Evolutionary conservation across 2,113 vertebrate genomes (phyloP).

Genomic region (Callipepla californica): DNA sequence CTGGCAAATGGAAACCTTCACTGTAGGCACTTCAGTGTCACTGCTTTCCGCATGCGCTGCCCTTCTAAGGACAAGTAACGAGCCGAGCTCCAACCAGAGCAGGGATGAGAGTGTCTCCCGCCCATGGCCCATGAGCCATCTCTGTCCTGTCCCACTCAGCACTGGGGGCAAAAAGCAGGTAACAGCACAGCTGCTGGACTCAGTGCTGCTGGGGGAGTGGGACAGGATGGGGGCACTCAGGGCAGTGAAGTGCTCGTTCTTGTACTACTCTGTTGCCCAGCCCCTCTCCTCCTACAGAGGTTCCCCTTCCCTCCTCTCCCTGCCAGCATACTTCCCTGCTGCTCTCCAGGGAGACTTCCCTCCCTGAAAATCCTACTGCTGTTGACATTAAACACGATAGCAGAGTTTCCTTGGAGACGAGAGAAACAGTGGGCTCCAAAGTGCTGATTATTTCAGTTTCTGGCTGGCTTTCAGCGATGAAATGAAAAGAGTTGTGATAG

Average conservation of each 20-base stretch:
- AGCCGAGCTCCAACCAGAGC: not conserved
- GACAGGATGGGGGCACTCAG: not conserved
- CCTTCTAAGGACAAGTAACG: not conserved
- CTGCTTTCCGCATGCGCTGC: not conserved
- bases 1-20: not conserved
- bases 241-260: not conserved
- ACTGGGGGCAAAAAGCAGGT: not conserved
- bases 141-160: not conserved
- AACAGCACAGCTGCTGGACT: not conserved
- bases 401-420: conserved; percentile 48
- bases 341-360: not conserved
- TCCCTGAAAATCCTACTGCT: not conserved
- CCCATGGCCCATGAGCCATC: not conserved
- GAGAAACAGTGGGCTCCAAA: not conserved
- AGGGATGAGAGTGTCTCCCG: not conserved
- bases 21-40: not conserved
- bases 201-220: not conserved
- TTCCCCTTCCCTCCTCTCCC: not conserved
- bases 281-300: not conserved
- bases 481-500: not conserved
- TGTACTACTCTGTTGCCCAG: not conserved
- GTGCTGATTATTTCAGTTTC: not conserved
- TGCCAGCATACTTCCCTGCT: not conserved
- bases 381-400: not conserved
- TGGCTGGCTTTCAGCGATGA: not conserved